Evolutionary conservation across 2,888 invertebrate species (phyloP), one percentile per base, ranked within the genome.

Genomic region (Adineta ricciae): DNA sequence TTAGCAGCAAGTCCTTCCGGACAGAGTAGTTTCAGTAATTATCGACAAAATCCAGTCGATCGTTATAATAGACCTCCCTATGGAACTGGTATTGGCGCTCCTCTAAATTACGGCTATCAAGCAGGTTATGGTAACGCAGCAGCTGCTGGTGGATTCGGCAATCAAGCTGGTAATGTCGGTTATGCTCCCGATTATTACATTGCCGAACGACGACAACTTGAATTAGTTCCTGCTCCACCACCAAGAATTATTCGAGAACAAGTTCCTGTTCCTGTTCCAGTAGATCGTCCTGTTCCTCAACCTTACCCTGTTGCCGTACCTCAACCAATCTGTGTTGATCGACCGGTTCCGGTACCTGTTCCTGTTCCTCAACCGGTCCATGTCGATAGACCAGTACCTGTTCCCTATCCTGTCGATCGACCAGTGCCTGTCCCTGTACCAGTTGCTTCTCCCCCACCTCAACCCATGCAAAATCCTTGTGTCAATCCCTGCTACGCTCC

Each of bases 401-500:
- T 32, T 21, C 52, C 46, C 46, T 5, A 8, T 8, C 46, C 46
- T 8, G 46, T 46, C 46, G 46, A 46, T 46, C 46, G 46, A 46
- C 46, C 46, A 46, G 46, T 46, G 11, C 46, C 46, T 46, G 46
- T 46, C 8, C 46, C 84, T 24, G 84, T 84, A 54, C 50, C 78
- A 78, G 84, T 84, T 46, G 8, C 46, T 11, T 73, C 73, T 11
- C 73, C 73, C 21, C 84, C 73, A n/a, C n/a, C 78, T 52, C 32
- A 49, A 24, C 46, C 5, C 5, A 46, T 46, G 46, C 46, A 46
- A 46, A n/a, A 38, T 24, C 27, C 32, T 32, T 24, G 46, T 32
- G 73, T 36, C 7, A 73, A 78, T 84, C 84, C 84, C n/a, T 49
- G 78, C 32, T 78, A 64, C 9, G 84, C 78, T 50, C 84, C 84